Base-by-base conservation (phyloP, 2,888 invertebrate species). In the Pristionchus japonicus region DNA sequence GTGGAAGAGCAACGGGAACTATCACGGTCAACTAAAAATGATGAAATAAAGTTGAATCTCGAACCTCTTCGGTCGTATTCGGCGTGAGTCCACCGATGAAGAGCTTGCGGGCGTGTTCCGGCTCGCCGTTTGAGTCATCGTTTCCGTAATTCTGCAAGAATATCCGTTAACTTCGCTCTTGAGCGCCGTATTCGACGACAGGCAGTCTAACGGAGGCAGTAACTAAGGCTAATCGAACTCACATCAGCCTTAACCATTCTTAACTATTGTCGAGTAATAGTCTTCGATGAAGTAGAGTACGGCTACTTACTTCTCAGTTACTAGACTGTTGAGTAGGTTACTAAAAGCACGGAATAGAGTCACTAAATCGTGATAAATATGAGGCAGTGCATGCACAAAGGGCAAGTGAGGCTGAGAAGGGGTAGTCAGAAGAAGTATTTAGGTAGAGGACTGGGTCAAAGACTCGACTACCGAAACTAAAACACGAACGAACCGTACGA, bases 71-170 rank as follows among this genome's bases (percentile, higher is more conserved):
- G 43, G 91, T 92, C 23, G 92, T 92, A 37, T 89, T 90, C 34
- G 89, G 80, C 0, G 91, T 87, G 57, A 89, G 89, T 17, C 93
- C 93, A 40, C 92, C 92, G 40, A 92, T 90, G 89, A 92, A 92
- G 20, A 92, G 82, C 88, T 92, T 93, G 84, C 92, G 90, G 88
- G 90, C 92, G 82, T 91, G 87, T 40, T 87, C 87, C 23, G 87
- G 74, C 74, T 87, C 87, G 20, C 31, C 47, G 9, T 86, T 27
- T 1, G 27, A 31, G 4, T 40, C 43, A 17, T 47, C 34, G 3
- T 20, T 37, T 4, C 34, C 15, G 40, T 20, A 23, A 17, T 74
- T 40, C 74, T 74, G 74, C 0, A 74, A 64, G 43, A 82, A 27
- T 0, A 82, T 1, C 11, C 31, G 20, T n/a, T 37, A 20, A 11